These are phyloP conservation scores for Etheostoma spectabile DNA, from an alignment of 2,113 vertebrate genomes.

Conservation along the genomic window DNA sequence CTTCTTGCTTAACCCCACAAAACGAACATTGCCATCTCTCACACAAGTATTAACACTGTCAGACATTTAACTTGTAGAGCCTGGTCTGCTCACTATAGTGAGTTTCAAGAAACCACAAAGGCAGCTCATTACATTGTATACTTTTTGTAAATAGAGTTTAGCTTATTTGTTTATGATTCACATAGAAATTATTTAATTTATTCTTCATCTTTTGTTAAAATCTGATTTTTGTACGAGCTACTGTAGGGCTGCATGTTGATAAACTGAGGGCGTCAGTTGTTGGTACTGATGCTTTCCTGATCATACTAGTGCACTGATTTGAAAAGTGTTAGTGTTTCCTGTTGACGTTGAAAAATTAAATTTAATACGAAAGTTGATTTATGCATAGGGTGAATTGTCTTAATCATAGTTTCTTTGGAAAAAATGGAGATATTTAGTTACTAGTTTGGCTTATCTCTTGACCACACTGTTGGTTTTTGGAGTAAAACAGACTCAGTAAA, in stretches of 20 bases:
- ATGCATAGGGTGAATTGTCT: constrained; percentile 23
- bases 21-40: constrained; percentile 36
- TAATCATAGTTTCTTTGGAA: constrained; percentile 22
- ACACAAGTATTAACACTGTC: constrained; percentile 41
- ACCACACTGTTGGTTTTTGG: not conserved
- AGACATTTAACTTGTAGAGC: constrained; percentile 39
- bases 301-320: constrained; percentile 70
- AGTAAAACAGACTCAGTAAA: constrained; percentile 48
- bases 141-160: constrained; percentile 84
- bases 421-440: constrained; percentile 16
- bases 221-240: constrained; percentile 75
- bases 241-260: constrained; percentile 81
- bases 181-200: constrained; percentile 83
- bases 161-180: constrained; percentile 78
- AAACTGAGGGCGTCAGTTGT: constrained; percentile 54
- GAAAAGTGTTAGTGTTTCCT: constrained; percentile 74
- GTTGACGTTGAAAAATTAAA: constrained; percentile 44
- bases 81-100: constrained; percentile 40
- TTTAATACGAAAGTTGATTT: constrained; percentile 44
- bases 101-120: constrained; percentile 74
- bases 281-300: constrained; percentile 46
- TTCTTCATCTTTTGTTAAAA: constrained; percentile 73
- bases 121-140: constrained; percentile 83
- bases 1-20: constrained; percentile 19
- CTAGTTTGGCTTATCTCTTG: constrained; percentile 21